Evolutionary conservation across 2,113 vertebrate species (phyloP), one percentile per base, ranked within the genome.

Genomic region (Myrmecobius fasciatus): DNA sequence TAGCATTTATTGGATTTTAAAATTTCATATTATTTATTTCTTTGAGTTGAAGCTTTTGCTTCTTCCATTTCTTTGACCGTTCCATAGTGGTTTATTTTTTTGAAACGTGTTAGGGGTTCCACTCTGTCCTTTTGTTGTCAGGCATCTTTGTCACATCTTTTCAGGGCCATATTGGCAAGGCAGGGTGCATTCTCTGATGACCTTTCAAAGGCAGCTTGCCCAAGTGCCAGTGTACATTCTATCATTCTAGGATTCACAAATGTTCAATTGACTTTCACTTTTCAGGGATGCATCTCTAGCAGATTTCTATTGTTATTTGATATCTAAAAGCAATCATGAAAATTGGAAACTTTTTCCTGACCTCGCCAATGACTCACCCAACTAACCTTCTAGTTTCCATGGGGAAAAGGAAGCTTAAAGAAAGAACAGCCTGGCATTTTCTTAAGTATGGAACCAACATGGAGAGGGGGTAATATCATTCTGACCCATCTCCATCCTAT

Each of bases 391-490:
- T 92, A 91, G 52, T 93, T 47, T 90, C n/a, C 53, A 60, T 52
- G 48, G 93, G 95, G 53, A 91, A 94, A 94, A 95, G 5, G 17
- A 31, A 92, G 51, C 52, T 3, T 6, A 53, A 96, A 24, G 51
- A 94, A 49, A 92, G 52, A 51, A 48, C 91, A 97, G 90, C 91
- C 88, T 97, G 67, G 26, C 91, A 95, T 97, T 97, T 97, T 96
- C 94, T 94, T 92, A 92, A 93, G 91, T 95, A 47, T 95, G 36
- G 97, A 97, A 91, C 83, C 14, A 92, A 97, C 97, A 94, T 96
- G 91, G 31, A 52, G 52, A 89, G 1, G 54, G 95, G 91, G 93
- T 96, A 91, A 94, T 96, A 96, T 95, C 96, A 97, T 96, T 93
- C 96, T 95, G 97, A 60, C 54, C 53, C 49, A 94, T 49, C 24